These are phyloP conservation scores for Micromussa lordhowensis DNA, from an alignment of 92 coral and sea anemone species.

Conservation along the genomic window DNA sequence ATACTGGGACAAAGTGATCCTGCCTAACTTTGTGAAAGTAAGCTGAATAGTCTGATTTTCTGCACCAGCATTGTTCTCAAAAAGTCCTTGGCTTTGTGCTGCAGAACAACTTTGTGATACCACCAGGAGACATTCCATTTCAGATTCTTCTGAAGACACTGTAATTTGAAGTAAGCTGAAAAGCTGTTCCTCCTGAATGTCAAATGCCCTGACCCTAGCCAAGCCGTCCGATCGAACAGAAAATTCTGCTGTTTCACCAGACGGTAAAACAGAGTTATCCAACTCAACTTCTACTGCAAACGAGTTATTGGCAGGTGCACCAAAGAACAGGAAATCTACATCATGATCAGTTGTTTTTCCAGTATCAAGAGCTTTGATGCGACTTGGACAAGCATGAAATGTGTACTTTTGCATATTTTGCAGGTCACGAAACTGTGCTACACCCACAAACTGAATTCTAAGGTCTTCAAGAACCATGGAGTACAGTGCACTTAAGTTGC, in stretches of 20 bases:
- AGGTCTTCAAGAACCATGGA: constrained; percentile 69
- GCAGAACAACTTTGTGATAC: constrained; percentile 81
- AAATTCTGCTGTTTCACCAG: constrained; percentile 65
- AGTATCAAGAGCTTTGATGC: background rate
- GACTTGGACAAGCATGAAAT: constrained; percentile 81
- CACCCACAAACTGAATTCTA: constrained; percentile 72
- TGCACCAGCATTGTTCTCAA: constrained; percentile 41
- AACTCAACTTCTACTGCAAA: constrained; percentile 67
- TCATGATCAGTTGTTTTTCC: constrained; percentile 1
- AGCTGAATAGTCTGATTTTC: constrained; percentile 50
- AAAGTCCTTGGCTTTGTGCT: constrained; percentile 64
- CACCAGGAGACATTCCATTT: constrained; percentile 67
- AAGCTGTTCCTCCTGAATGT: constrained; percentile 63
- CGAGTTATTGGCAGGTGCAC: constrained; percentile 66
- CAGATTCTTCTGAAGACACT: constrained; percentile 67
- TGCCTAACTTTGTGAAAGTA: constrained; percentile 82
- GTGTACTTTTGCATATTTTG: constrained; percentile 48
- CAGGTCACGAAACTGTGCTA: constrained; percentile 57
- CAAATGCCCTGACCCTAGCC: constrained; percentile 75
- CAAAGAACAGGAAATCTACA: constrained; percentile 63
- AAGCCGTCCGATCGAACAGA: constrained; percentile 74
- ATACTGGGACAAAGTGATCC: constrained; percentile 86
- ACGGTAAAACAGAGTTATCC: constrained; percentile 68
- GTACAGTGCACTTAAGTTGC: constrained; percentile 62
- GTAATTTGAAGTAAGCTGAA: constrained; percentile 78